These are phyloP conservation scores for Bostrychus sinensis DNA, from an alignment of 2,113 vertebrate species.

Conservation along the genomic window DNA sequence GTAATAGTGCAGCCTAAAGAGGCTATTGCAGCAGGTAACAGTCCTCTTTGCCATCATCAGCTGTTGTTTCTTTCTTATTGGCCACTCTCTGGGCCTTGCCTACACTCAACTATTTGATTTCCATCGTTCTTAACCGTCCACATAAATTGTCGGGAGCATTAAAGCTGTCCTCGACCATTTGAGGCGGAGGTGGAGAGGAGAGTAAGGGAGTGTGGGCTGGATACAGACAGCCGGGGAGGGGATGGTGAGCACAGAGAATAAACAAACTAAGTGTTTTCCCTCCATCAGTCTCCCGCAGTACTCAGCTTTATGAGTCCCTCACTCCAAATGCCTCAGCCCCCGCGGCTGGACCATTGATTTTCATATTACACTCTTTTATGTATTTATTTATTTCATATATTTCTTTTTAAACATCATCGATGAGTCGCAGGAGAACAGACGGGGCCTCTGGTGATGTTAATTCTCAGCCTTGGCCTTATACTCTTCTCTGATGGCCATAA, in stretches of 20 bases:
- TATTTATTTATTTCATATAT: slow-evolving; percentile 87
- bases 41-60: slow-evolving; percentile 76
- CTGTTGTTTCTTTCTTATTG: slow-evolving; percentile 78
- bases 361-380: slow-evolving; percentile 83
- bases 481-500: slow-evolving; percentile 81
- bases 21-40: slow-evolving; percentile 73
- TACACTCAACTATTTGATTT: slow-evolving; percentile 81
- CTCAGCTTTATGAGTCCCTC: slow-evolving; percentile 79
- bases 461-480: slow-evolving; percentile 78
- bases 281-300: slow-evolving; percentile 76
- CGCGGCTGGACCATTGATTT: slow-evolving; percentile 78
- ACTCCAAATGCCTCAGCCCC: slow-evolving; percentile 71
- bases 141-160: slow-evolving; percentile 82
- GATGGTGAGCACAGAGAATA: slow-evolving; percentile 72
- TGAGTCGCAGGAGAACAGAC: slow-evolving; percentile 78
- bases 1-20: slow-evolving; percentile 69
- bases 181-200: slow-evolving; percentile 54
- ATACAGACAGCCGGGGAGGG: slow-evolving; percentile 68
- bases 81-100: slow-evolving; percentile 77
- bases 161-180: slow-evolving; percentile 80
- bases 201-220: slow-evolving; percentile 61
- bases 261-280: slow-evolving; percentile 80
- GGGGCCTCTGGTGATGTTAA: slow-evolving; percentile 77
- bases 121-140: slow-evolving; percentile 79
- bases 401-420: slow-evolving; percentile 86